Evolutionary conservation across 92 coral and sea anemone genomes (phyloP), one percentile per base, ranked within the genome.

Genomic region (Metridium senile): DNA sequence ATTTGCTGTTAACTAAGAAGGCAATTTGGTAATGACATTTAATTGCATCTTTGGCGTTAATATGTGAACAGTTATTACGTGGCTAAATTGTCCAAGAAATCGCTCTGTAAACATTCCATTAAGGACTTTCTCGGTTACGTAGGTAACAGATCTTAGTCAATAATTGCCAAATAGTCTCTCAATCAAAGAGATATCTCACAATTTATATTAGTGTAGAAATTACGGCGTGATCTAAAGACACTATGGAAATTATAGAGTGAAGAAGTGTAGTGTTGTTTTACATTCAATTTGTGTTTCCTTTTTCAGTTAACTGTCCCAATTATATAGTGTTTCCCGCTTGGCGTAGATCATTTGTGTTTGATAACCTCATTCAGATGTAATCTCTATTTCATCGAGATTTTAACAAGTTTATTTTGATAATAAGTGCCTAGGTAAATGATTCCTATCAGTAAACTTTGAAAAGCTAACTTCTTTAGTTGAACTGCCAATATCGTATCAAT

Each of bases 11-110:
- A 57, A 33, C 39, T 28, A 63, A 63, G 45, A 63, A 33, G 49
- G 67, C 68, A n/a, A 43, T 35, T 63, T 64, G 30, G 30, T 62
- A 75, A 75, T 75, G 71, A 75, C 66, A 75, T 75, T 62, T 62
- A 75, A 75, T 75, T 62, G 54, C 33, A 73, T 73, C 64, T 29
- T 73, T 57, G 9, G 31, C 49, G 19, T 34, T 26, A 32, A 33
- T 19, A 39, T 73, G 67, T 63, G 20, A 18, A 63, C 17, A 9
- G 45, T 18, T 57, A 17, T 11, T 57, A 73, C 63, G 28, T 32
- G 26, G 43, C 65, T n/a, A 53, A 53, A 47, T 8, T 23, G 23
- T 34, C 16, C 61, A 54, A 10, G 20, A 20, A 13, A 22, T 70
- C 65, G 6, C 27, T 2, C 31, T 10, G 35, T 33, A 21, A 54